Percentiles rank a stretch among this genome's conserved stretches.
Evolutionary conservation across 2,888 invertebrate species (phyloP).

Genomic region (Lasioglossum morio): DNA sequence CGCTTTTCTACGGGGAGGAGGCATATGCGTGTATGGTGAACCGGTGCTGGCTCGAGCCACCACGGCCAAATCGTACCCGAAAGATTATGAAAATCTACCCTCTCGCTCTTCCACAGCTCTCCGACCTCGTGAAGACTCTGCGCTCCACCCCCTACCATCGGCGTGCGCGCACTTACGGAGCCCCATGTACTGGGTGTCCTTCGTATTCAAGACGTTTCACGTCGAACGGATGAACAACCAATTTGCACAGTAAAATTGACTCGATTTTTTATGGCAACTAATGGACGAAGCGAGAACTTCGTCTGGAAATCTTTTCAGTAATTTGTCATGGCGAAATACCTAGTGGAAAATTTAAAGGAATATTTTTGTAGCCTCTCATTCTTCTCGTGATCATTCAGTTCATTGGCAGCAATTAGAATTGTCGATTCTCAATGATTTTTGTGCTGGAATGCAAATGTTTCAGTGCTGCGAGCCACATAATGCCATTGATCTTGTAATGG

Average conservation of each 20-base stretch:
- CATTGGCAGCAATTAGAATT: not conserved
- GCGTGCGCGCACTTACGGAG: not conserved
- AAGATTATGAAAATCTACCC: slow-evolving; percentile 62
- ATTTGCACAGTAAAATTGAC: too few species aligned
- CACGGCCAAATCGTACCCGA: slow-evolving; percentile 53
- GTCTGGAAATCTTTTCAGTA: too few species aligned
- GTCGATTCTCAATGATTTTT: not conserved
- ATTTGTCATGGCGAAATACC: too few species aligned
- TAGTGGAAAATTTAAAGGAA: too few species aligned
- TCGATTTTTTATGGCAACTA: too few species aligned
- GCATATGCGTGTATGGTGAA: slow-evolving; percentile 59
- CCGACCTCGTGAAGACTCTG: not conserved
- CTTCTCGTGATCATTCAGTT: too few species aligned
- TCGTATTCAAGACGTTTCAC: not conserved
- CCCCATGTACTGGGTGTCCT: slow-evolving; percentile 3
- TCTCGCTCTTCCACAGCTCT: slow-evolving; percentile 13
- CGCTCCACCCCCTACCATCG: slow-evolving; percentile 23
- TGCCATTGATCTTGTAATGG: not conserved
- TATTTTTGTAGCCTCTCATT: too few species aligned
- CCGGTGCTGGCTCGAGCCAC: slow-evolving; percentile 49
- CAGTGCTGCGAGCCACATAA: not conserved
- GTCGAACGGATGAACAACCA: not conserved
- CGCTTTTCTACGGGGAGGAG: slow-evolving; percentile 59
- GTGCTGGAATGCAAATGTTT: not conserved
- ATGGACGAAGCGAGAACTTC: too few species aligned